Base-by-base conservation (phyloP, 2,797 vertebrate genomes). In the Erethizon dorsatum region DNA sequence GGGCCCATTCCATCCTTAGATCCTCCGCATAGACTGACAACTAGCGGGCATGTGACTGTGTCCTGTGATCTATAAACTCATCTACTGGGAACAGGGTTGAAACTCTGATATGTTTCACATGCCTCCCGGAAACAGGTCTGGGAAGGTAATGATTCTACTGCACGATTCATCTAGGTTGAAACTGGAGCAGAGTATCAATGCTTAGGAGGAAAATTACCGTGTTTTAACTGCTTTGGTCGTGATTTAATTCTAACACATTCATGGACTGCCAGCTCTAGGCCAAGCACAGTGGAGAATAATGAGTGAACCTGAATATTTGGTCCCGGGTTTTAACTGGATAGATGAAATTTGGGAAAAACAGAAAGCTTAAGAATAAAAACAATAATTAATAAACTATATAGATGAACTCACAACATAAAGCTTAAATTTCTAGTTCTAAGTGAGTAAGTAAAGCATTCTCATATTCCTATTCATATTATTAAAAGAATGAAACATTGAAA, bases 1-100 rank as follows among this genome's bases (percentile, higher is more conserved):
- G 89, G 94, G 89, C 59, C 95, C 90, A 93, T 96, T 97, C 56
- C 65, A 67, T 87, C 89, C 83, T 94, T 91, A 93, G 87, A 97
- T 94, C 63, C 50, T 96, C 79, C 61, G 13, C 86, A 87, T 86
- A 91, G 52, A 84, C 57, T 91, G 95, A 94, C 94, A 97, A 50
- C 57, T 69, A 26, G 88, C 90, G 57, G 69, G 75, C 79, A 94
- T 95, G 84, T 63, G 75, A 96, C 96, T 94, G 78, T 41, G 20
- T 79, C 90, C 96, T 97, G 77, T 90, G 95, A 96, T 96, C 88
- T 92, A 24, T 94, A 71, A n/a, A 54, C 63, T 69, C 90, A 71
- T 88, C 87, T 90, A 2, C 12, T 61, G 89, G 91, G 94, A 97
- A 82, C 63, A 83, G 41, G 73, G 56, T 31, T 88, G 83, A 83